Evolutionary conservation across 2,888 invertebrate genomes (phyloP).

Genomic region (Mesopsocus fuscifrons): DNA sequence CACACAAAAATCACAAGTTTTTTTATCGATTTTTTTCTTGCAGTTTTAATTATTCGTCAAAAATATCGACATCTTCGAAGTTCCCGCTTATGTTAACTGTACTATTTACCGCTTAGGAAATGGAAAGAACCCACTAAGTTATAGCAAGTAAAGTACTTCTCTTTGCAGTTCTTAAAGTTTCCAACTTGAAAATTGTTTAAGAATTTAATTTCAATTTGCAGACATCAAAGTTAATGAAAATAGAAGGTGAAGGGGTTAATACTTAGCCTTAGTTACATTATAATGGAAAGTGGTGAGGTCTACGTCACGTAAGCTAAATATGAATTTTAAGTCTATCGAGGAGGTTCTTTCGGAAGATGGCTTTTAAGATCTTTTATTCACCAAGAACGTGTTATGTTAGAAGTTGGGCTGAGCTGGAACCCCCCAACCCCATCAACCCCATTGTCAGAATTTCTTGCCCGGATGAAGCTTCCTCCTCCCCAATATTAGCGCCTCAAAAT

Average conservation of each 20-base stretch:
- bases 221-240: constrained; percentile 10
- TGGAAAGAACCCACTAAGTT: no score
- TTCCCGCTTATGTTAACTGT: no score
- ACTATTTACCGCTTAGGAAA: no score
- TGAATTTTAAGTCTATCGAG: constrained; percentile 1
- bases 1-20: no score
- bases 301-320: constrained; percentile 9
- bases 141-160: no score
- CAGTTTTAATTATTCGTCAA: background rate
- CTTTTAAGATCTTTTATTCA: constrained; percentile 10
- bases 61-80: no score
- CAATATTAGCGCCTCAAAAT: no score
- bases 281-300: background rate
- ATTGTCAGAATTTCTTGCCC: no score
- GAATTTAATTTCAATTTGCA: constrained; percentile 10
- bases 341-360: constrained; percentile 1
- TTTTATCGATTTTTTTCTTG: background rate
- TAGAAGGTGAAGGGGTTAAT: constrained; percentile 10
- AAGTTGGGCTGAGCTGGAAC: no score
- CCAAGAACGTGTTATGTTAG: constrained; percentile 8
- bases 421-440: no score
- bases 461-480: no score
- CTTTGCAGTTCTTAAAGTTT: no score
- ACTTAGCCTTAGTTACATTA: constrained; percentile 6
- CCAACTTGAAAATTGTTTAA: constrained; percentile 8